Percentiles rank a stretch among this genome's conserved stretches.
Evolutionary conservation across 2,888 invertebrate species (phyloP).

Genomic region (Fragum sueziense): DNA sequence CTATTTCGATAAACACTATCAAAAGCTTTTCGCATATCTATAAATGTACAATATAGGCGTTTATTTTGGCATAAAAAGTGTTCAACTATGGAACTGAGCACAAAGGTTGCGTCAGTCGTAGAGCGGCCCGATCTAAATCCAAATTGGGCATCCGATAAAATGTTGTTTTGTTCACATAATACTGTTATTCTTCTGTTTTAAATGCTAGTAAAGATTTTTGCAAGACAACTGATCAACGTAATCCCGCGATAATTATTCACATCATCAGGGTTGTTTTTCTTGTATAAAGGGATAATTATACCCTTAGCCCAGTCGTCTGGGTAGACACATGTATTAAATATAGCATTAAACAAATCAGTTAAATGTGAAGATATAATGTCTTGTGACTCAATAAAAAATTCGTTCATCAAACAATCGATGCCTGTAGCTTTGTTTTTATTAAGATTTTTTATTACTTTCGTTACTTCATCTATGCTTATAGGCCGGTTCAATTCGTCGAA

Average conservation of each 20-base stretch:
- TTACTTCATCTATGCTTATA: not conserved
- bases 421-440: not conserved
- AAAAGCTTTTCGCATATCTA: not conserved
- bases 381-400: not conserved
- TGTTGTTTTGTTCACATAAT: constrained; percentile 16
- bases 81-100: not conserved
- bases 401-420: not conserved
- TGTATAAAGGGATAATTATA: constrained; percentile 11
- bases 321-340: constrained; percentile 5
- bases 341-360: constrained; percentile 29
- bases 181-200: constrained; percentile 21
- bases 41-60: not conserved
- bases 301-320: not conserved
- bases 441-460: not conserved
- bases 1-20: not conserved
- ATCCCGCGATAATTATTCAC: constrained; percentile 43
- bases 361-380: not conserved
- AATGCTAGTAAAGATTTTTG: constrained; percentile 34
- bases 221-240: constrained; percentile 27
- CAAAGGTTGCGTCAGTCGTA: constrained; percentile 30
- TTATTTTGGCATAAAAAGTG: not conserved
- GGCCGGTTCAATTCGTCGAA: not conserved
- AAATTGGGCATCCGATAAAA: constrained; percentile 30
- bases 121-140: constrained; percentile 24
- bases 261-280: constrained; percentile 21